phyloP scores from a whole-genome alignment of 2,888 invertebrate genomes.

The Brachycybe producta region DNA sequence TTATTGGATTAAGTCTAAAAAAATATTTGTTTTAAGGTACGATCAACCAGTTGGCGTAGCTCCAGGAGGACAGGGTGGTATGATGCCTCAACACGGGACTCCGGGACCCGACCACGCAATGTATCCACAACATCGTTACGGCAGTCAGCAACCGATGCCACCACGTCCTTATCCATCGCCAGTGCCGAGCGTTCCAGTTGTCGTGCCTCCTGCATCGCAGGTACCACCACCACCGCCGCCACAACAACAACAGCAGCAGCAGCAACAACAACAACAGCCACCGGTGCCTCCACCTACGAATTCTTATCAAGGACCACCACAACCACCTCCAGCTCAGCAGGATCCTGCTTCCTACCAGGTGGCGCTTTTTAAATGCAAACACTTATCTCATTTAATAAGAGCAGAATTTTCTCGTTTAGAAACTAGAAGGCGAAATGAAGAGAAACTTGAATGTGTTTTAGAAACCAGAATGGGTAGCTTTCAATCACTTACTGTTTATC shows the following conservation, averaged over 20 bases:
- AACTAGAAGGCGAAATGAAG: too few species aligned
- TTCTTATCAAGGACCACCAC: neutral
- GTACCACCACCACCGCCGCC: constrained; percentile 7
- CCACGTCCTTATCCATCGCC: constrained; percentile 7
- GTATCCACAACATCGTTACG: constrained; percentile 36
- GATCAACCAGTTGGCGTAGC: too few species aligned
- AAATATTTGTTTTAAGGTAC: constrained; percentile 17
- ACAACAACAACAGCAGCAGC: too few species aligned
- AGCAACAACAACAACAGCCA: too few species aligned
- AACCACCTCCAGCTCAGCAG: constrained; percentile 6
- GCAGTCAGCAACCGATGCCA: constrained; percentile 13
- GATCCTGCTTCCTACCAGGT: constrained; percentile 10
- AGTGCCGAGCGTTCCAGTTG: constrained; percentile 16
- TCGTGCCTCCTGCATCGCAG: constrained; percentile 24
- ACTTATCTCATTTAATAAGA: too few species aligned
- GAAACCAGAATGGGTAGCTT: too few species aligned
- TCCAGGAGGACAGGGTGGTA: constrained; percentile 4
- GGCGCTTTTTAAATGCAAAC: neutral
- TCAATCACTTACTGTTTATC: too few species aligned
- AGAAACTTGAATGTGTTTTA: too few species aligned
- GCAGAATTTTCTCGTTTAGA: too few species aligned
- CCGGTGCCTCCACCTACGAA: too few species aligned
- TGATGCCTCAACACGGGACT: neutral
- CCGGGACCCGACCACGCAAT: constrained; percentile 23
- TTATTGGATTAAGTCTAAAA: too few species aligned